Conservation (phyloP, 2,797 vertebrate genomes). For the Dendrocincla fuliginosa region DNA sequence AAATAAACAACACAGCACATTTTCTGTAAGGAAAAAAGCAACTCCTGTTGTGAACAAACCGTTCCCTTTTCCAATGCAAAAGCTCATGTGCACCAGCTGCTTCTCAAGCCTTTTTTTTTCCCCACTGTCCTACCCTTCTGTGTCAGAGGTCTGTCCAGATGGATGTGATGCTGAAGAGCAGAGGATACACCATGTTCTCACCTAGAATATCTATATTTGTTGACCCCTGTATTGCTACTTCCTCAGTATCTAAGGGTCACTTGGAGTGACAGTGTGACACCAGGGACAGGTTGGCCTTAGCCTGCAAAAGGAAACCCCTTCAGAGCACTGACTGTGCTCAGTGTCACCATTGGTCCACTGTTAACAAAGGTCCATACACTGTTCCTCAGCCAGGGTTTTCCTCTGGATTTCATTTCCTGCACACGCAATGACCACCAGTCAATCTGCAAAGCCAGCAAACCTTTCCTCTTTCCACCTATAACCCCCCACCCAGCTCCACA, state of each 20-base stretch:
- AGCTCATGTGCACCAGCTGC: background rate
- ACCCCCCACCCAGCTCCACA: background rate
- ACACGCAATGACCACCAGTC: background rate
- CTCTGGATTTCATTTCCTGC: background rate
- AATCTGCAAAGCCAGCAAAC: background rate
- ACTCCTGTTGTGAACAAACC: background rate
- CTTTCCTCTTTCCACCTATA: background rate
- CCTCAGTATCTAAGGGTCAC: background rate
- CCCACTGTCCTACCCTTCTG: background rate
- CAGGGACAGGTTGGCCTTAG: background rate
- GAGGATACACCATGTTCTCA: background rate
- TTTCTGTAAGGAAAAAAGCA: background rate
- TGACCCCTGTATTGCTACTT: background rate
- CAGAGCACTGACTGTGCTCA: background rate
- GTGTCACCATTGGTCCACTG: rapidly evolving
- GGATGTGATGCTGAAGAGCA: background rate
- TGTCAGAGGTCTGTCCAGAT: background rate
- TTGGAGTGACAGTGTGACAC: rapidly evolving
- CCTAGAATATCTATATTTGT: background rate
- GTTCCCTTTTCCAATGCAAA: background rate
- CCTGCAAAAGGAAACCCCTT: background rate
- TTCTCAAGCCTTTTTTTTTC: background rate
- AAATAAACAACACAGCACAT: background rate
- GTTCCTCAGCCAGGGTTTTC: background rate
- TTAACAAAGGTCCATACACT: background rate